These are phyloP conservation scores for Drosophila pachea DNA, from an alignment of 1,140 invertebrate species.

Conservation along the genomic window DNA sequence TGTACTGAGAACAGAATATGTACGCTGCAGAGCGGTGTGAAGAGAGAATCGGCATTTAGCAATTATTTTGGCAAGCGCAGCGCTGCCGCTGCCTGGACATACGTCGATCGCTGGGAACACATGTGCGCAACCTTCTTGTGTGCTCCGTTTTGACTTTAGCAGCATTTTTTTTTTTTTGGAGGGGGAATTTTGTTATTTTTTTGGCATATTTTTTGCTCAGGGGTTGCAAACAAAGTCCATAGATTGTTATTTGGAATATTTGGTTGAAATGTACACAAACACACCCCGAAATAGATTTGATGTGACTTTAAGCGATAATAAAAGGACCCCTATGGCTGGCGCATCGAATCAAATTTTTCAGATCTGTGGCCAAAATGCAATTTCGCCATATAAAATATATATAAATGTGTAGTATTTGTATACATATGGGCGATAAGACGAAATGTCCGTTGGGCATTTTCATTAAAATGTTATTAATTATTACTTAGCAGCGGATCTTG, in stretches of 20 bases:
- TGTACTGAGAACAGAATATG: neutral
- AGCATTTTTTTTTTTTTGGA: slow-evolving; percentile 12
- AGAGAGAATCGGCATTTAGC: neutral
- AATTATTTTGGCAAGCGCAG: slow-evolving; percentile 40
- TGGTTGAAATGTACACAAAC: slow-evolving; percentile 9
- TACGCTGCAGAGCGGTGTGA: neutral
- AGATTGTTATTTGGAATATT: slow-evolving; percentile 4
- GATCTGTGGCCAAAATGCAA: neutral
- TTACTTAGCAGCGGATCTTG: slow-evolving; percentile 46
- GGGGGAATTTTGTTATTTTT: neutral
- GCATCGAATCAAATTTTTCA: neutral
- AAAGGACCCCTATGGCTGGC: slow-evolving; percentile 1
- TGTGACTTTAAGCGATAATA: slow-evolving; percentile 22
- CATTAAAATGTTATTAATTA: slow-evolving; percentile 70
- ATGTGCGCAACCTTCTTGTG: neutral
- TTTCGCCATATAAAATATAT: neutral
- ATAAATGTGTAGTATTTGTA: slow-evolving; percentile 8
- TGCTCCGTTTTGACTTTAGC: slow-evolving; percentile 27
- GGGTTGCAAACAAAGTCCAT: slow-evolving; percentile 16
- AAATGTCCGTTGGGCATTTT: slow-evolving; percentile 54
- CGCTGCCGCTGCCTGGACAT: slow-evolving; percentile 15
- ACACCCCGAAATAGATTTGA: slow-evolving; percentile 21
- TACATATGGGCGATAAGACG: slow-evolving; percentile 39
- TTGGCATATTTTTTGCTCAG: neutral
- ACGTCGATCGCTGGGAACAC: slow-evolving; percentile 16